Conservation (phyloP, 2,888 invertebrate species). For the Dione vanillae region DNA sequence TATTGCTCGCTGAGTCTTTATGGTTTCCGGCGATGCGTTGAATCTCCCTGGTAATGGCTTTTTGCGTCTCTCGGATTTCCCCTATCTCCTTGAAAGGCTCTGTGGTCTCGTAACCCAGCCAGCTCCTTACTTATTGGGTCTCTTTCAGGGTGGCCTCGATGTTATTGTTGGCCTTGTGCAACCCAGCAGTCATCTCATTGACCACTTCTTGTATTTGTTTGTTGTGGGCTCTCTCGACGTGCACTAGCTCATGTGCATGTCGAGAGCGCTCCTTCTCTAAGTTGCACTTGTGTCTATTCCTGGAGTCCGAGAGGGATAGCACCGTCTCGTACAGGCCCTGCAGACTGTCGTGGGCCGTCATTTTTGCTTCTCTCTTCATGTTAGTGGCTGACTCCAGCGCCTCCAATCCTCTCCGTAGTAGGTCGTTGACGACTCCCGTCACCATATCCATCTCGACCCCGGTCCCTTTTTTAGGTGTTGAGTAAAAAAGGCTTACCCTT, state of each 20-base stretch:
- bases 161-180: neutral
- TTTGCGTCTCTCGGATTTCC: too few species aligned
- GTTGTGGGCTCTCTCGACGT: constrained; percentile 38
- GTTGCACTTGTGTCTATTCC: constrained; percentile 36
- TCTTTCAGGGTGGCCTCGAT: neutral
- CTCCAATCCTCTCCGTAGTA: constrained; percentile 36
- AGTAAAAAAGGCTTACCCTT: too few species aligned
- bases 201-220: neutral
- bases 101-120: neutral
- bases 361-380: constrained; percentile 20
- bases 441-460: too few species aligned
- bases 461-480: too few species aligned
- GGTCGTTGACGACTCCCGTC: too few species aligned
- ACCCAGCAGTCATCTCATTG: neutral
- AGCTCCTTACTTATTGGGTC: neutral
- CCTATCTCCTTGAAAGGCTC: too few species aligned
- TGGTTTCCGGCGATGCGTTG: too few species aligned
- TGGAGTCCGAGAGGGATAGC: constrained; percentile 44
- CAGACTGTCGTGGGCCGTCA: constrained; percentile 5
- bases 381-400: constrained; percentile 41
- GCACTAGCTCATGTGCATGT: constrained; percentile 34
- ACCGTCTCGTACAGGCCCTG: constrained; percentile 1
- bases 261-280: constrained; percentile 43
- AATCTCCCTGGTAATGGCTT: too few species aligned
- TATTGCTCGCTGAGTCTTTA: too few species aligned